Evolutionary conservation across 2,888 invertebrate genomes (phyloP), one percentile per base, ranked within the genome.

Genomic region (Bombylius major): DNA sequence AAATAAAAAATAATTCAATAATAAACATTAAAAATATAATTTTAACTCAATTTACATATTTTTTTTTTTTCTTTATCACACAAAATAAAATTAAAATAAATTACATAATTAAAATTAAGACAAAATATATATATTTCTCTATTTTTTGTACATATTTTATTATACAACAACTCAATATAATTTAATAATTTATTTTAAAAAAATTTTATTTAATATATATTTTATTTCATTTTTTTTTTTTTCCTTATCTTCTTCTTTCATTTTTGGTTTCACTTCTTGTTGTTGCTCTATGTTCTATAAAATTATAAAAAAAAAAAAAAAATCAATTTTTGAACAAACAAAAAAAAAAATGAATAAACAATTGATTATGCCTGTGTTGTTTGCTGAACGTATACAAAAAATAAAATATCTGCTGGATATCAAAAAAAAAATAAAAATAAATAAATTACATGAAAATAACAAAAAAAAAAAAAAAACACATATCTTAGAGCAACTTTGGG

Each of bases 401-500:
- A 23, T 23, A 23, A 23, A 23, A 42, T 11, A 11, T 42, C 11
- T 11, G 39, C 11, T 11, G 39, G 39, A 42, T 11, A 11, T 11
- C 5, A 42, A 42, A 42, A 11, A 42, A 11, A 42, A 5, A 42
- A 42, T 5, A 42, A 42, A 42, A 11, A 42, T 7, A 36, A 11
- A 42, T n/a, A 42, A 42, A 42, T 11, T 11, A 42, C 1, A 5
- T 36, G 34, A 42, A 42, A 42, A 42, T 11, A 42, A 42, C 39
- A 11, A 11, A 11, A 11, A 42, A 42, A 1, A 42, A 42, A 42
- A 11, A 11, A 36, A 36, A 36, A 36, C 1, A 36, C 39, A 48
- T 46, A 8, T 5, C 31, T 39, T 72, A 74, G 74, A 71, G 67
- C 74, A 65, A 73, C 72, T 63, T 70, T 74, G 69, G 72, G 74